phyloP scores from a whole-genome alignment of 2,888 invertebrate species.

The Thecophora atra region DNA sequence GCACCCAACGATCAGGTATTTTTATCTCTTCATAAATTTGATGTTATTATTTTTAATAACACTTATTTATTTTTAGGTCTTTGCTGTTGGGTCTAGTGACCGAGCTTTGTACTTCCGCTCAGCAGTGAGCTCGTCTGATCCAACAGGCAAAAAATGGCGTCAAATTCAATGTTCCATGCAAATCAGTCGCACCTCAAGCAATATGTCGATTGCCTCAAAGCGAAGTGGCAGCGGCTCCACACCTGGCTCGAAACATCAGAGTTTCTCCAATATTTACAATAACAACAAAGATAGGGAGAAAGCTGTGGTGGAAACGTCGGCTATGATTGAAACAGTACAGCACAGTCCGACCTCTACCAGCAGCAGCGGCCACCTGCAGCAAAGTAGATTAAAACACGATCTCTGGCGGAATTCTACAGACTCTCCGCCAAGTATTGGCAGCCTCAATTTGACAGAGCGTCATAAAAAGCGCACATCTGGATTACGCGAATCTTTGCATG shows the following conservation, averaged over 20 bases:
- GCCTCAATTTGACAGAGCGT: conserved; percentile 61
- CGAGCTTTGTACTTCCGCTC: conserved; percentile 82
- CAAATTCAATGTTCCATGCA: conserved; percentile 82
- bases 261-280: conserved; percentile 70
- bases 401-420: conserved; percentile 59
- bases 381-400: conserved; percentile 60
- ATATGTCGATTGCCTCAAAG: conserved; percentile 74
- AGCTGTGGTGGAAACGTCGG: conserved; percentile 64
- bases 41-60: conserved; percentile 15
- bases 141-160: conserved; percentile 89
- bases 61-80: conserved; percentile 60
- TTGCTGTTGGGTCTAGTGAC: conserved; percentile 86
- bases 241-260: conserved; percentile 75
- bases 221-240: conserved; percentile 65
- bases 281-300: conserved; percentile 65
- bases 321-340: conserved; percentile 62
- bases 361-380: conserved; percentile 54
- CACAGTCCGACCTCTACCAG: conserved; percentile 75
- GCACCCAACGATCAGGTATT: conserved; percentile 85
- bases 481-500: conserved; percentile 55
- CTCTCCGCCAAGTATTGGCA: conserved; percentile 64
- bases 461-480: conserved; percentile 58
- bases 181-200: conserved; percentile 83
- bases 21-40: not conserved
- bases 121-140: conserved; percentile 77